Evolutionary conservation across 2,113 vertebrate genomes (phyloP).

Genomic region (Isichthys henryi): DNA sequence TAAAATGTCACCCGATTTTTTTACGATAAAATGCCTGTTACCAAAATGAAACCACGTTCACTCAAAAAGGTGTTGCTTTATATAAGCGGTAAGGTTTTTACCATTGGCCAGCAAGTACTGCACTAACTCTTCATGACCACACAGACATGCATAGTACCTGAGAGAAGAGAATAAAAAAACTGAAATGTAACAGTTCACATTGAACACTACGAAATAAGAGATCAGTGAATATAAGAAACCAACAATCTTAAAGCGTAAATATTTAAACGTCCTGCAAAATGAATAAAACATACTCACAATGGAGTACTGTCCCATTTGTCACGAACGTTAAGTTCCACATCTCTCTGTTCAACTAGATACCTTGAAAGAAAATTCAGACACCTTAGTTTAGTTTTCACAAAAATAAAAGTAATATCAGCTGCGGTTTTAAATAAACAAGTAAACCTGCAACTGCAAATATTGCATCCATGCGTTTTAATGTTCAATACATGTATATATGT

Average conservation of each 20-base stretch:
- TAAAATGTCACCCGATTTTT: neutral
- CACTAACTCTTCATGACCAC: conserved; percentile 91
- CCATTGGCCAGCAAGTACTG: conserved; percentile 87
- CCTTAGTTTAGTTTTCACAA: neutral
- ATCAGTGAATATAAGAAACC: neutral
- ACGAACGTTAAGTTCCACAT: conserved; percentile 90
- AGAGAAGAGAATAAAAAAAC: neutral
- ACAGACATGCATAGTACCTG: conserved; percentile 94
- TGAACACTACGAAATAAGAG: neutral
- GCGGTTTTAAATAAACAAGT: neutral
- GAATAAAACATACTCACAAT: conserved; percentile 68
- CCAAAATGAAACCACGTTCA: neutral
- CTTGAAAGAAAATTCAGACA: conserved; percentile 51
- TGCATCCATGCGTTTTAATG: neutral
- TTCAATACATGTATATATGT: neutral
- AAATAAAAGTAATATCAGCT: neutral
- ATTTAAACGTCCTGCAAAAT: neutral
- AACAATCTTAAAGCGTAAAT: neutral
- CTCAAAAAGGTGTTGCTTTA: neutral
- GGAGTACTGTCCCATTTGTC: conserved; percentile 98
- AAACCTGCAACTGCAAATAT: neutral
- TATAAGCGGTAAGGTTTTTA: conserved; percentile 49
- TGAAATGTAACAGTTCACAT: neutral
- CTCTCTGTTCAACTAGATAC: conserved; percentile 90
- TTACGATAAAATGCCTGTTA: neutral